Conservation (phyloP, 1,140 invertebrate genomes). For the Phymastichus coffea region DNA sequence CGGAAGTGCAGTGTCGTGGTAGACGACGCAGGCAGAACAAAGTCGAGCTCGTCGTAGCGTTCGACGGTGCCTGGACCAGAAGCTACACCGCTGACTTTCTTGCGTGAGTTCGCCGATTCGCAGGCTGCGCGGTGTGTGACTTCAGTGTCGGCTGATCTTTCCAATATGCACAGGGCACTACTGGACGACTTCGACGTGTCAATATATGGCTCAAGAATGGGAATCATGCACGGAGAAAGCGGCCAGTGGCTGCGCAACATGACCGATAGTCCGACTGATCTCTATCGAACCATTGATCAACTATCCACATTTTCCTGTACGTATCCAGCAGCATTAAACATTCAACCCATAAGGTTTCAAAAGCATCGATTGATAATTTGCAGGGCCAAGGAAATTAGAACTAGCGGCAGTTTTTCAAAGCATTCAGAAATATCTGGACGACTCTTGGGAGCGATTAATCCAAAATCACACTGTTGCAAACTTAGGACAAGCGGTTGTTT, state of each 20-base stretch:
- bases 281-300: conserved; percentile 27
- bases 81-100: conserved; percentile 59
- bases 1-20: conserved; percentile 43
- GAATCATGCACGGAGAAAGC: conserved; percentile 60
- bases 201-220: conserved; percentile 58
- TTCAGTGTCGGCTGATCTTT: no score
- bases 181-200: conserved; percentile 58
- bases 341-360: no score
- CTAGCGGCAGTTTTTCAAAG: conserved; percentile 27
- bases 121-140: no score
- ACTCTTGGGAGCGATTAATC: conserved; percentile 31
- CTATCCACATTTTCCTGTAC: conserved; percentile 7
- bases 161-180: conserved; percentile 38
- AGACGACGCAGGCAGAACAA: conserved; percentile 35
- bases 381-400: conserved; percentile 38
- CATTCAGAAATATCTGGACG: conserved; percentile 33
- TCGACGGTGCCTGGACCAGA: conserved; percentile 57
- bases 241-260: conserved; percentile 60
- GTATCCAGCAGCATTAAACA: no score
- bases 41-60: conserved; percentile 56
- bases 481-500: conserved; percentile 38
- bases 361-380: no score
- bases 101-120: conserved; percentile 51
- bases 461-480: conserved; percentile 30
- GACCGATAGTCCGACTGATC: conserved; percentile 40